phyloP scores from a whole-genome alignment of 2,888 invertebrate species.

The Drosophila macrothrix region DNA sequence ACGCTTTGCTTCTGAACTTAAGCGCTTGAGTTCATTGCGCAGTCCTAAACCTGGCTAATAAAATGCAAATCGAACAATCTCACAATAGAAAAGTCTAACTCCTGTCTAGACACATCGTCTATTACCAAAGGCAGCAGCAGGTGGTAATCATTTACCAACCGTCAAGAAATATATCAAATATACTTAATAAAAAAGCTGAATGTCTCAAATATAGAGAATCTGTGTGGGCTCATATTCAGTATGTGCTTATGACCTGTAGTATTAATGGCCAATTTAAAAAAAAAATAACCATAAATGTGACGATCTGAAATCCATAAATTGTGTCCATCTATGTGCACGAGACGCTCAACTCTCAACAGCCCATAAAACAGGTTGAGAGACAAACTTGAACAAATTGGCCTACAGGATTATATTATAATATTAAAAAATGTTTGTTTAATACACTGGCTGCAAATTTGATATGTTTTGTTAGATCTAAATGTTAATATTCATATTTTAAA shows the following conservation, averaged over 20 bases:
- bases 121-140: conserved; percentile 54
- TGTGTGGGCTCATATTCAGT: neutral
- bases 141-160: conserved; percentile 47
- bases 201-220: conserved; percentile 19
- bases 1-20: conserved; percentile 21
- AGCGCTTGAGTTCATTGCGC: conserved; percentile 60
- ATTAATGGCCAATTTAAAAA: conserved; percentile 17
- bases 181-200: conserved; percentile 9
- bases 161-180: conserved; percentile 52
- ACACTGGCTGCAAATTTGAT: neutral
- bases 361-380: neutral
- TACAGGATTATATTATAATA: neutral
- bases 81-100: conserved; percentile 49
- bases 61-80: conserved; percentile 64
- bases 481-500: neutral
- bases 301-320: conserved; percentile 12
- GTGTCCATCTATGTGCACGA: neutral
- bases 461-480: neutral
- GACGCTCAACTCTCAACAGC: neutral
- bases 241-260: conserved; percentile 7
- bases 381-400: neutral
- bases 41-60: conserved; percentile 24
- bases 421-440: neutral
- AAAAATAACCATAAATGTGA: conserved; percentile 9
- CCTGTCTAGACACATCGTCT: conserved; percentile 63